Conservation (phyloP, 2,113 vertebrate species). For the Uria lomvia region DNA sequence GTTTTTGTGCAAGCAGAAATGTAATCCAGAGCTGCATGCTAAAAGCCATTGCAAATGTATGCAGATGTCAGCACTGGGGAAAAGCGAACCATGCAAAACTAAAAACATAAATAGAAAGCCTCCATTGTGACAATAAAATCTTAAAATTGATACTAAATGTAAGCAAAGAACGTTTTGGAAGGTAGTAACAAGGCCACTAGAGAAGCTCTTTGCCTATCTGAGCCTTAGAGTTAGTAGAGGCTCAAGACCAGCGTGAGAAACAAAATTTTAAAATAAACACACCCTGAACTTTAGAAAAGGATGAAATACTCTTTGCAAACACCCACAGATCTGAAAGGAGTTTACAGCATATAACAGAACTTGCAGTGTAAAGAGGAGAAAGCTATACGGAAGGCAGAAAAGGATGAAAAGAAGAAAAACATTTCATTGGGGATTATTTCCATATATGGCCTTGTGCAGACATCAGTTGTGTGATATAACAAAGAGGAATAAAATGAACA, state of each 20-base stretch:
- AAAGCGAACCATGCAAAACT: slow-evolving; percentile 14
- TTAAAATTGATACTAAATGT: background rate
- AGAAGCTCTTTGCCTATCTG: background rate
- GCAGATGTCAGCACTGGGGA: background rate
- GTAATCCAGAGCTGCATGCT: background rate
- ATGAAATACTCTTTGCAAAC: background rate
- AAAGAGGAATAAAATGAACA: background rate
- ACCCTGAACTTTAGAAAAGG: background rate
- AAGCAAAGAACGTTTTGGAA: background rate
- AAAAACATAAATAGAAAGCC: background rate
- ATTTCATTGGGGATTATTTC: background rate
- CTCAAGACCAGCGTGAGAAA: background rate
- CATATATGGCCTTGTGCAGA: background rate
- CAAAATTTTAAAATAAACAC: background rate
- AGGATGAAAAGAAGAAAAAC: background rate
- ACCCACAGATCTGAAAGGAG: background rate
- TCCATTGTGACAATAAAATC: background rate
- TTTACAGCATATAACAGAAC: background rate
- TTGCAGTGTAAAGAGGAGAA: background rate
- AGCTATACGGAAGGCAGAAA: background rate
- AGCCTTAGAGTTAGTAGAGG: background rate
- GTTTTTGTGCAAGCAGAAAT: slow-evolving; percentile 20
- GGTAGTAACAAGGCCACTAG: background rate
- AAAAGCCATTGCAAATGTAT: slow-evolving; percentile 7
- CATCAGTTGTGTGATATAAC: background rate